Evolutionary conservation across 2,113 vertebrate species (phyloP), one percentile per base, ranked within the genome.

Genomic region (Megaceryle torquata): DNA sequence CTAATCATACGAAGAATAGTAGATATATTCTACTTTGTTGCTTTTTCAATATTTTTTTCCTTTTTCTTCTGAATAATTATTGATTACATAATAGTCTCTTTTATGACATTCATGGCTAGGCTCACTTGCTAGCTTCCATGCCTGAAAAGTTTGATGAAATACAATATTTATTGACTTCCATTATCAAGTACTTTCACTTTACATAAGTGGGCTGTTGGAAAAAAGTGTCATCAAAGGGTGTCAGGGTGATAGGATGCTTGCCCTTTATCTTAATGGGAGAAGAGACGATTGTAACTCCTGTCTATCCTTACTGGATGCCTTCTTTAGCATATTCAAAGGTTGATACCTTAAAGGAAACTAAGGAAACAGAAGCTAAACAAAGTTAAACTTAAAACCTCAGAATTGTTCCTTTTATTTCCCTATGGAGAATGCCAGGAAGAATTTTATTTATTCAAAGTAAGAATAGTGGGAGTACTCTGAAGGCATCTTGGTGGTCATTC

Each of bases 31-130:
- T 90, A 59, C 71, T 95, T 86, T 61, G 25, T 59, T 67, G 48
- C 31, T 63, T 61, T 91, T 96, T 60, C 68, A 74, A 68, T 79
- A 80, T 2, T 80, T 81, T 85, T 64, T 70, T 18, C 39, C 51
- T 68, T 76, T 97, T 89, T 80, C 64, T 67, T 75, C 50, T 70
- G 44, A 89, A 89, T 70, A 3, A 85, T 95, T 96, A 95, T 91
- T 93, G 89, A 93, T 95, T 89, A 89, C 51, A 26, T 74, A 91
- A 88, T 92, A 93, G 75, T 86, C 70, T 70, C 64, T 97, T 85
- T 88, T 59, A 65, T 88, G 67, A 43, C 60, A 67, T 80, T 88
- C 63, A 70, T 86, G 41, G 22, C 28, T 72, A 65, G 78, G 68
- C 50, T 89, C 14, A 67, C 89, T 93, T 89, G 41, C 70, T 51